Evolutionary conservation across 2,888 invertebrate species (phyloP).

Genomic region (Penaeus monodon): DNA sequence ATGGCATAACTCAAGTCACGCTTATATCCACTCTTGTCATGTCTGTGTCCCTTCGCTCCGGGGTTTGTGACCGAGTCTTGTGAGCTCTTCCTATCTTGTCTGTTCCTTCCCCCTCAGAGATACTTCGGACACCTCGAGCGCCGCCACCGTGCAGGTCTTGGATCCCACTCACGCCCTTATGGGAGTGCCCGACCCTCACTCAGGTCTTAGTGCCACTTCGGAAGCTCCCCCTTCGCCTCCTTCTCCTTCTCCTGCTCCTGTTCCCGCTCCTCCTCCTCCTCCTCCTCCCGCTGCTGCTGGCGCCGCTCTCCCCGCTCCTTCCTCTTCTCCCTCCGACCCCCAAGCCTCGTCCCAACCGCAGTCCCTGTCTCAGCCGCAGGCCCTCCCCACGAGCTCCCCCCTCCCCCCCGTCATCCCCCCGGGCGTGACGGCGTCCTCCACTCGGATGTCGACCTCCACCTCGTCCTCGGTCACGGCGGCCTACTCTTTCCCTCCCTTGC

Average conservation of each 20-base stretch:
- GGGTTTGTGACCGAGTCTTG: not conserved
- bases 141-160: constrained; percentile 61
- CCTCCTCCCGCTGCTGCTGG: not conserved
- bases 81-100: not conserved
- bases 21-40: not conserved
- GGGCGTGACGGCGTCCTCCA: constrained; percentile 65
- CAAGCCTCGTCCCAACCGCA: constrained; percentile 7
- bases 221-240: constrained; percentile 39
- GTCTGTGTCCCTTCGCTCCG: not conserved
- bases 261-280: constrained; percentile 19
- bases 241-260: constrained; percentile 7
- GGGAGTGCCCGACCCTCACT: constrained; percentile 51
- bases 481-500: constrained; percentile 52
- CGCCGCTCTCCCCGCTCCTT: constrained; percentile 5
- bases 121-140: constrained; percentile 52
- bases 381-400: constrained; percentile 68
- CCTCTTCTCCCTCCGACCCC: constrained; percentile 11
- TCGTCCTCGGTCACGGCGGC: constrained; percentile 56
- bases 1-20: too few species aligned
- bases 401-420: constrained; percentile 67
- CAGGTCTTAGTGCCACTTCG: constrained; percentile 41
- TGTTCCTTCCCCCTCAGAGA: constrained; percentile 59
- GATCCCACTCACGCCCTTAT: constrained; percentile 64
- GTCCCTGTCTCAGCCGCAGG: constrained; percentile 54
- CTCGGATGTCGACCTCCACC: constrained; percentile 57